These are phyloP conservation scores for Calidris pygmaea DNA, from an alignment of 2,113 vertebrate genomes.

Conservation along the genomic window DNA sequence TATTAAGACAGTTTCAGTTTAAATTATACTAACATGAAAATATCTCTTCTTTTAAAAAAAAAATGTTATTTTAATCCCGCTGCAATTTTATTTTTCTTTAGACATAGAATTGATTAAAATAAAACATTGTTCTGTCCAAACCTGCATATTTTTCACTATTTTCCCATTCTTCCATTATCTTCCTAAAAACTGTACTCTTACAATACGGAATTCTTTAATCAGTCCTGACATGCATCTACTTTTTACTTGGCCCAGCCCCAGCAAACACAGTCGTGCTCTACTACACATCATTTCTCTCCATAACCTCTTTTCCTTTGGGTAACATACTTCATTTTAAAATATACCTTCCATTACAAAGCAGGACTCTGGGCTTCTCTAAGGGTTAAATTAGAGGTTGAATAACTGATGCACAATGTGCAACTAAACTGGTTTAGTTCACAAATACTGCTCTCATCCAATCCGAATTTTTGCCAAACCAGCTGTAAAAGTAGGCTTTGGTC, in stretches of 20 bases:
- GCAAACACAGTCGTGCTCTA: slow-evolving; percentile 43
- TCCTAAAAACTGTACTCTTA: slow-evolving; percentile 53
- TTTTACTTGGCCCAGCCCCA: slow-evolving; percentile 62
- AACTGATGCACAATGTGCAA: neutral
- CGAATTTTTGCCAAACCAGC: neutral
- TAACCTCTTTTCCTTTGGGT: slow-evolving; percentile 53
- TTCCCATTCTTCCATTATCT: slow-evolving; percentile 62
- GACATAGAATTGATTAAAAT: slow-evolving; percentile 54
- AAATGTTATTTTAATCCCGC: neutral
- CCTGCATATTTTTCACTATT: slow-evolving; percentile 46
- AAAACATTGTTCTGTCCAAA: slow-evolving; percentile 62
- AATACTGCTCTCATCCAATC: neutral
- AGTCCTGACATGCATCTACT: slow-evolving; percentile 56
- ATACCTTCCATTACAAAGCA: neutral
- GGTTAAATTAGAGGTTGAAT: slow-evolving; percentile 15
- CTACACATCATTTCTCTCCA: slow-evolving; percentile 42
- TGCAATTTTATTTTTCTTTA: slow-evolving; percentile 26
- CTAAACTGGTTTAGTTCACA: neutral
- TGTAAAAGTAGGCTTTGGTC: neutral
- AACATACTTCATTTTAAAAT: slow-evolving; percentile 50
- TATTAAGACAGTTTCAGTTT: neutral
- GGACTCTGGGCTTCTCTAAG: neutral
- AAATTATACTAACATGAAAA: neutral
- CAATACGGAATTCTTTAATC: slow-evolving; percentile 65
- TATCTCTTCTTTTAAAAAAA: neutral